phyloP scores from a whole-genome alignment of 2,888 invertebrate genomes.

The Acrobasis repandana region DNA sequence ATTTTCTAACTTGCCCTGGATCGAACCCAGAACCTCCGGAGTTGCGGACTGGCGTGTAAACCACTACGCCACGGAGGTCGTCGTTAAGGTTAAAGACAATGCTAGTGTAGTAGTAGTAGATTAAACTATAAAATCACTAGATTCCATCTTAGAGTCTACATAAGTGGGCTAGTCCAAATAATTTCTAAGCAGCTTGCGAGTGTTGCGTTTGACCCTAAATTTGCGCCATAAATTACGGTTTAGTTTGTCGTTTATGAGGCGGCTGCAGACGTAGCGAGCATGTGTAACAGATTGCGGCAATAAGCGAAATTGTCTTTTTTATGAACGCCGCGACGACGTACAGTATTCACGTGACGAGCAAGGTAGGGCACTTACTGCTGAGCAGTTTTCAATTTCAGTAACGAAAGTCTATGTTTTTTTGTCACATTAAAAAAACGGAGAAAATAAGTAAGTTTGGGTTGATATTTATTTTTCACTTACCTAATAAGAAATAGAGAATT shows the following conservation, averaged over 20 bases:
- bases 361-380: conserved; percentile 46
- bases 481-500: too few relatives aligned
- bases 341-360: conserved; percentile 65
- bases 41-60: too few relatives aligned
- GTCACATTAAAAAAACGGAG: neutral
- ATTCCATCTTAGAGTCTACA: too few relatives aligned
- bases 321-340: conserved; percentile 76
- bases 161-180: conserved; percentile 42
- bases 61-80: too few relatives aligned
- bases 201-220: conserved; percentile 78
- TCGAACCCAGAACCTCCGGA: too few relatives aligned
- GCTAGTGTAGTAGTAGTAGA: too few relatives aligned
- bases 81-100: too few relatives aligned
- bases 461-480: too few relatives aligned
- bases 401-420: neutral
- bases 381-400: conserved; percentile 42
- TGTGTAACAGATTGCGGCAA: conserved; percentile 81
- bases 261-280: conserved; percentile 75
- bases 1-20: too few relatives aligned
- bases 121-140: too few relatives aligned
- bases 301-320: conserved; percentile 83
- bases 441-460: too few relatives aligned
- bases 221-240: conserved; percentile 79
- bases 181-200: conserved; percentile 72
- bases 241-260: conserved; percentile 82